A percentile compares a stretch with the other conserved stretches of the same genome.
phyloP scores from a whole-genome alignment of 2,888 invertebrate genomes.

The Zygogramma bicolorata region DNA sequence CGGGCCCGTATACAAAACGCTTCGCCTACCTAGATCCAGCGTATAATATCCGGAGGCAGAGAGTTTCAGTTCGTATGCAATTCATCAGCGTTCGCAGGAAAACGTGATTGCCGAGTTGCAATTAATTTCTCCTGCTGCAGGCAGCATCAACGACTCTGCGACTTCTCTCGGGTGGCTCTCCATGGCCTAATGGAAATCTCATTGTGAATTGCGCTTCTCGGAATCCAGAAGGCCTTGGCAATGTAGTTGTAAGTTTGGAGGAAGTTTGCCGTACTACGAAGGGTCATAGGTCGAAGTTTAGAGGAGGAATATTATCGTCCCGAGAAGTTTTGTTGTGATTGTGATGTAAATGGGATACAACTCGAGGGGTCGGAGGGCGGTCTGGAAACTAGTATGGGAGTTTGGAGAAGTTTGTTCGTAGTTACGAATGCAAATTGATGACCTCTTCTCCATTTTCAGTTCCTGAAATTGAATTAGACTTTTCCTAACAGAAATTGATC shows the following conservation, averaged over 20 bases:
- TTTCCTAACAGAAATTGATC: not conserved
- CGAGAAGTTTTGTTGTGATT: conserved; percentile 42
- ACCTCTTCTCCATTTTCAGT: not conserved
- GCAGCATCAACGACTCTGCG: conserved; percentile 2
- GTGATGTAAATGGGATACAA: conserved; percentile 44
- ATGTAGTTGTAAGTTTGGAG: conserved; percentile 20
- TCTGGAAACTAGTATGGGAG: conserved; percentile 28
- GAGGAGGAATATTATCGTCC: conserved; percentile 41
- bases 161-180: not conserved
- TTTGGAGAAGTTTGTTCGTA: conserved; percentile 34
- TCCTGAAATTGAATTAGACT: not conserved
- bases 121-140: conserved; percentile 45
- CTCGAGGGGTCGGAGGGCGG: conserved; percentile 31
- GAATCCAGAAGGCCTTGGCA: conserved; percentile 7
- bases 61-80: conserved; percentile 46
- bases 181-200: not conserved
- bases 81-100: conserved; percentile 48
- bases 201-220: not conserved
- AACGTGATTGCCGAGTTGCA: conserved; percentile 46
- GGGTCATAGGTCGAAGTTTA: conserved; percentile 38
- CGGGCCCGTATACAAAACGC: not conserved
- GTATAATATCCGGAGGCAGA: conserved; percentile 24
- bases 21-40: conserved; percentile 3
- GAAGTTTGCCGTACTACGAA: conserved; percentile 21
- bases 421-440: conserved; percentile 31